Evolutionary conservation across 2,113 vertebrate genomes (phyloP), one percentile per base, ranked within the genome.

Genomic region (Manacus vitellinus): DNA sequence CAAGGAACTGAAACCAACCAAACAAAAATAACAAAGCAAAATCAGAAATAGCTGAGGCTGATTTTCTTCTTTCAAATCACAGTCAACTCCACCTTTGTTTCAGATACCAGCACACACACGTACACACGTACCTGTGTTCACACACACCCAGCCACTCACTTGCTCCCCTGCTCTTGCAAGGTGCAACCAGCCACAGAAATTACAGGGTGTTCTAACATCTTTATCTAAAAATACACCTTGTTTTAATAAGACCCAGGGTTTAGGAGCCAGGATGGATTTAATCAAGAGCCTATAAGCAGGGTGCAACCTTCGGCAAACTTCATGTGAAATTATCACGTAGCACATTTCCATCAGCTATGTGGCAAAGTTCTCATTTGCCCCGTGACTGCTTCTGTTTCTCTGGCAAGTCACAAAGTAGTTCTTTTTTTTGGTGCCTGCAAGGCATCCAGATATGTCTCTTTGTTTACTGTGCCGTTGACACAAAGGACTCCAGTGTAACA

Each of bases 141-240:
- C 21, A 87, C 56, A 85, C 84, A 66, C 72, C 47, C 56, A 70
- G 18, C n/a, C 66, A 22, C 22, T 70, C 35, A 41, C 84, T 28
- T 41, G 37, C 14, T 78, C 54, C 78, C 61, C 35, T 91, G 89
- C 52, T 68, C 22, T 11, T 67, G 28, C 63, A 58, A 88, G 67
- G 41, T 23, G 20, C 56, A 85, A 49, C 56, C 79, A 80, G 55
- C 43, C 9, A 1, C 6, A 86, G 62, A 91, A 95, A 92, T 92
- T 51, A 84, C 33, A 58, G 28, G n/a, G 15, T 86, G 33, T 52
- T 95, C 67, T 61, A 78, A 95, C 0, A 0, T 8, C 56, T 93
- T 94, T 81, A 91, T 68, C 93, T 96, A 81, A 88, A 96, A 96
- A 96, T 83, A 92, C 66, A 83, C 49, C 31, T 83, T 85, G 39